Base-by-base conservation (phyloP, 2,888 invertebrate species). In the Gryllus longicercus region DNA sequence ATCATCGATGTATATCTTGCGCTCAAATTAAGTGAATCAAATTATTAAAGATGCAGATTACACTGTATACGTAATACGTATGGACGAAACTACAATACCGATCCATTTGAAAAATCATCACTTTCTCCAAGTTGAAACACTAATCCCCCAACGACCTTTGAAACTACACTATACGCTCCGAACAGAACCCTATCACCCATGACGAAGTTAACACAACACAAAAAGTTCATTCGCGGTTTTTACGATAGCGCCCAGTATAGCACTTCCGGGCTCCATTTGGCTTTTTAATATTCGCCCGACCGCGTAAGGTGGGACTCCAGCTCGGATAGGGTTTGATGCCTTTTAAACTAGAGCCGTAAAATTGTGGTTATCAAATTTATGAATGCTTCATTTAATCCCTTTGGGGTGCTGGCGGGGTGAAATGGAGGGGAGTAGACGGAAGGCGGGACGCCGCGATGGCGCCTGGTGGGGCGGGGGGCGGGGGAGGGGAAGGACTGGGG, bases 191-290 rank as follows among this genome's bases (percentile, higher is more conserved):
- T 38, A 63, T 63, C 63, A 14, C 63, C n/a, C 63, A 63, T 18
- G 63, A 63, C 63, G 63, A 63, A 63, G 63, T 63, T 63, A 63
- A 18, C 63, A 63, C 63, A 63, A 63, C 63, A 63, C 63, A 63
- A 63, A 63, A 63, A 63, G 16, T 63, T 63, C 63, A 63, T 63
- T 63, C 63, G 63, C n/a, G 63, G 63, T 63, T 63, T 38, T 63
- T 63, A 63, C n/a, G 63, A 14, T n/a, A 63, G 63, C 63, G n/a
- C 63, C n/a, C 63, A 63, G 16, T 14, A 63, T 63, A 63, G 63
- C 63, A 63, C 63, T 63, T 63, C 63, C 63, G 63, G 63, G 63
- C 63, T 63, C 63, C 63, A 63, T 63, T 63, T n/a, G 63, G 63
- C 63, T 63, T 63, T 63, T 63, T 63, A 63, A 63, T 63, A 63